Evolutionary conservation across 2,113 vertebrate species (phyloP).

Genomic region (Tinamus guttatus): DNA sequence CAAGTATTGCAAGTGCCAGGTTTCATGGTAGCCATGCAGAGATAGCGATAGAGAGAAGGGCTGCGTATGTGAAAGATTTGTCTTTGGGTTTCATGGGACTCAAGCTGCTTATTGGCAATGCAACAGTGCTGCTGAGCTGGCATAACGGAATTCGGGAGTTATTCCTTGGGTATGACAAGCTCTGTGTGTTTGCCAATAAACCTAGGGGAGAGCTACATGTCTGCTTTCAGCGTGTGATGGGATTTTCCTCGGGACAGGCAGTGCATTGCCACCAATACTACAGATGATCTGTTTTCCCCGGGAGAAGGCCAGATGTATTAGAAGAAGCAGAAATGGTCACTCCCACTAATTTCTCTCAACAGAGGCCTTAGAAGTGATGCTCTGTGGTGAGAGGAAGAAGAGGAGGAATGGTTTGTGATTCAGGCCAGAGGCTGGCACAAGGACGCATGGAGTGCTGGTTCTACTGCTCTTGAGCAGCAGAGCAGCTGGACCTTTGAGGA

Average conservation of each 20-base stretch:
- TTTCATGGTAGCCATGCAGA: background rate
- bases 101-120: background rate
- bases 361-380: background rate
- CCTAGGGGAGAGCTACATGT: background rate
- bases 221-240: background rate
- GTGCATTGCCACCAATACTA: accelerated
- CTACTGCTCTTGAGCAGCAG: background rate
- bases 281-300: background rate
- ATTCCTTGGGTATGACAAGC: background rate
- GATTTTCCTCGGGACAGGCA: background rate
- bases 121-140: background rate
- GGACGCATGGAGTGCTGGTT: background rate
- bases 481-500: background rate
- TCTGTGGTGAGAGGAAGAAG: background rate
- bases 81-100: background rate
- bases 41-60: background rate
- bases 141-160: background rate
- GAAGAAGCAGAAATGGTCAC: background rate
- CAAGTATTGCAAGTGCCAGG: background rate
- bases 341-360: background rate
- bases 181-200: background rate
- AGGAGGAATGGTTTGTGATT: background rate
- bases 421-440: background rate
- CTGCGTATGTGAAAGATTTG: accelerated
- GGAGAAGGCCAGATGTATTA: background rate